Evolutionary conservation across 2,797 vertebrate genomes (phyloP), one percentile per base, ranked within the genome.

Genomic region (Aplochiton taeniatus): DNA sequence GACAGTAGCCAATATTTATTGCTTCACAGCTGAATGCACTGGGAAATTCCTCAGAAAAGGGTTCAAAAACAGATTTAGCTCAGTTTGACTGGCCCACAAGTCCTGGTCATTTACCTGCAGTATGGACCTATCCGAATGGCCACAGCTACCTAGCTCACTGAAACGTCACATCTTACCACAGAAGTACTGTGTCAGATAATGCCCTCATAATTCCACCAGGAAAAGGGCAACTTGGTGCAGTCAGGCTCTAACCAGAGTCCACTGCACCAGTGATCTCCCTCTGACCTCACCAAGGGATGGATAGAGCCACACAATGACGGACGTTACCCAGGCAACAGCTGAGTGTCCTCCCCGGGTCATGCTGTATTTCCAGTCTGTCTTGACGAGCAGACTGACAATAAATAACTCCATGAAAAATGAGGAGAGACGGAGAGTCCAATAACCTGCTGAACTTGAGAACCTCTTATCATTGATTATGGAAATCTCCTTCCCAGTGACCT

Each of bases 381-480:
- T 80, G 79, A 88, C 82, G 63, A 80, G 78, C 69, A 73, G 65
- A 73, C 69, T 61, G 75, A 78, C 84, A 58, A 86, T 83, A 85
- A 91, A 83, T 84, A 82, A 84, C 71, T 85, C 66, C 57, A 76
- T 87, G 87, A 87, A 87, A 72, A 76, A 87, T 75, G 82, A 81
- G 78, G 71, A 72, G 61, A 80, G 66, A 78, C 69, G 59, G 72
- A 57, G 69, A 69, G 68, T 69, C 73, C 75, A 71, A 61, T 76
- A 83, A 85, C 82, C 84, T 65, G 75, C 76, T 91, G 89, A 89
- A 90, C 87, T 79, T 87, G 74, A 87, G 78, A 83, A 81, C 82
- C 87, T 80, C 71, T 74, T 59, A 53, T 66, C 64, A 91, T 89
- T 54, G 87, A 89, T 90, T 89, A 90, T 88, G 89, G 83, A 90